Percentiles rank a stretch among this genome's conserved stretches.
These are phyloP conservation scores for Neoseiulus cucumeris DNA, from an alignment of 1,140 invertebrate genomes.

Conservation along the genomic window DNA sequence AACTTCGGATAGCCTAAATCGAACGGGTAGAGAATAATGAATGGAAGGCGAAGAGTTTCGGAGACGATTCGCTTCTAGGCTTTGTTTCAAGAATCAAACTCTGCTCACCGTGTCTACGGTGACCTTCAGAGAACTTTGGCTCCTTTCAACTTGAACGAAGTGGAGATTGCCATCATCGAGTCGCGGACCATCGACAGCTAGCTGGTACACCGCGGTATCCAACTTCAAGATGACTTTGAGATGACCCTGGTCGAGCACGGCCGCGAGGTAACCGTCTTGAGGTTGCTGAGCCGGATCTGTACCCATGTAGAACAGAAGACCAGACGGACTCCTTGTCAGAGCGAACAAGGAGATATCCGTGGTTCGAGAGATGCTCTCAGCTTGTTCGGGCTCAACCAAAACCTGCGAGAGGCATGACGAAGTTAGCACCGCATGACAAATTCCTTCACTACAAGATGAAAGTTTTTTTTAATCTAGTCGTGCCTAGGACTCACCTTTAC, in stretches of 20 bases:
- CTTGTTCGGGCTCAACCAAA: background rate
- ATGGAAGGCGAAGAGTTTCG: no score
- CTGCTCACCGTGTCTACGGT: slow-evolving; percentile 14
- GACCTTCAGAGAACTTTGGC: slow-evolving; percentile 11
- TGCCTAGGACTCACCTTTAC: slow-evolving; percentile 4
- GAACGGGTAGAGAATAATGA: background rate
- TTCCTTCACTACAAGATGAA: no score
- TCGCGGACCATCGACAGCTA: slow-evolving; percentile 54
- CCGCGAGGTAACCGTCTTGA: slow-evolving; percentile 38
- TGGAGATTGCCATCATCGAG: slow-evolving; percentile 66
- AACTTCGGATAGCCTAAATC: background rate
- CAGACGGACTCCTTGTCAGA: slow-evolving; percentile 53
- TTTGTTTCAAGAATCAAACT: background rate
- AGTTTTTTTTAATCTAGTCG: no score
- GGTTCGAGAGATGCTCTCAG: background rate
- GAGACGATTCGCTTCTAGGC: no score
- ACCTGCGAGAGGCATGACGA: background rate
- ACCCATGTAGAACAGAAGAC: slow-evolving; percentile 72
- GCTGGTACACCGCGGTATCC: slow-evolving; percentile 41
- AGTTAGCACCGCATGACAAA: no score
- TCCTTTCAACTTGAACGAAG: slow-evolving; percentile 43
- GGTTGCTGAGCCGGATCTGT: slow-evolving; percentile 16
- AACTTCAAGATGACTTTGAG: slow-evolving; percentile 54
- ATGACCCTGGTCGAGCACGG: slow-evolving; percentile 51
- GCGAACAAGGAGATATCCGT: slow-evolving; percentile 83